A percentile compares a stretch with the other conserved stretches of the same genome.
Evolutionary conservation across 2,797 vertebrate genomes (phyloP).

Genomic region (Macrochelys suwanniensis): DNA sequence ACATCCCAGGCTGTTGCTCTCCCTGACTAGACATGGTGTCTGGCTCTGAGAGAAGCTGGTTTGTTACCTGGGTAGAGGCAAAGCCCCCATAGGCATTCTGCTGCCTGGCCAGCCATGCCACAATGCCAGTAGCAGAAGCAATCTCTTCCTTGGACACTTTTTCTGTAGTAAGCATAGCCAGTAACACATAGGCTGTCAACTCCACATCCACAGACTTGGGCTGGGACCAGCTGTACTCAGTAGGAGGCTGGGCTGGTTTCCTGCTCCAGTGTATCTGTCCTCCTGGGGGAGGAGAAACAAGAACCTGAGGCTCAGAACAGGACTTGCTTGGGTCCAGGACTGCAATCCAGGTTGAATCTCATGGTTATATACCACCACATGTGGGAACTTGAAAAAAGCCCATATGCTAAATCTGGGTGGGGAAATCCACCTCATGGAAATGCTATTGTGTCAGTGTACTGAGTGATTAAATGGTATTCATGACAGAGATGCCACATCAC

Average conservation of each 20-base stretch:
- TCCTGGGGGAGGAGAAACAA: neutral
- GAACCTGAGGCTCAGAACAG: neutral
- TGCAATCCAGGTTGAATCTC: neutral
- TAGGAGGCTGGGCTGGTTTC: neutral
- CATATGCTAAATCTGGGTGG: neutral
- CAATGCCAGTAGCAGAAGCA: conserved; percentile 77
- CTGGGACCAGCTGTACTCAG: conserved; percentile 17
- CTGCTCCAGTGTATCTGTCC: conserved; percentile 51
- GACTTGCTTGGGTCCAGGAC: neutral
- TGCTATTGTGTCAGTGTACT: neutral
- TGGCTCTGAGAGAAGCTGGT: neutral
- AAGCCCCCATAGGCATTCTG: conserved; percentile 87
- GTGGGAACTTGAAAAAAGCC: neutral
- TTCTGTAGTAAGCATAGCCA: conserved; percentile 82
- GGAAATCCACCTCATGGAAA: neutral
- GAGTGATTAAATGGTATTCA: neutral
- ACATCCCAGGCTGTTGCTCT: neutral
- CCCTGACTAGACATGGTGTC: too few relatives aligned
- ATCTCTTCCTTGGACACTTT: conserved; percentile 64
- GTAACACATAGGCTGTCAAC: conserved; percentile 84
- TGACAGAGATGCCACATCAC: neutral
- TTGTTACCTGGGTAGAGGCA: conserved; percentile 87
- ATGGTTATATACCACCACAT: neutral
- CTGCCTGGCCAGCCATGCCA: conserved; percentile 85
- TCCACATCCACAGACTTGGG: conserved; percentile 83